Conservation (phyloP, 2,888 invertebrate species). For the Drosophila conformis region DNA sequence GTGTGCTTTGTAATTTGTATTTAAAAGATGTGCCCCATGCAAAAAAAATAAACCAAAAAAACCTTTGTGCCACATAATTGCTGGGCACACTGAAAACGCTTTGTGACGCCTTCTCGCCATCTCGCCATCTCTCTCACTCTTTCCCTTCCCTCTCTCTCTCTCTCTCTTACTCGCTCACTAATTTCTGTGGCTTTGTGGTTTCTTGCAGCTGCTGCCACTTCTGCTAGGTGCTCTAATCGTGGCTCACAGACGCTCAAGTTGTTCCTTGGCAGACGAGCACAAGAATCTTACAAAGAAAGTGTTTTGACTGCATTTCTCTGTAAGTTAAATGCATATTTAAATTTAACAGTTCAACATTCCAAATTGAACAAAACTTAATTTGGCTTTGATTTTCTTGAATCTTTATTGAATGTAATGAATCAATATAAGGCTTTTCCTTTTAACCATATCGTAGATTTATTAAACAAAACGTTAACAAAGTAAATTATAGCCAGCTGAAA, state of each 20-base stretch:
- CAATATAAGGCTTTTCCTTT: too few relatives aligned
- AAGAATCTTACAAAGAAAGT: constrained; percentile 6
- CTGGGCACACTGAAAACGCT: constrained; percentile 38
- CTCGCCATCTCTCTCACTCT: not conserved
- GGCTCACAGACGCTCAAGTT: constrained; percentile 45
- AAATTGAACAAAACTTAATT: not conserved
- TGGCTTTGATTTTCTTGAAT: not conserved
- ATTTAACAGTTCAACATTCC: not conserved
- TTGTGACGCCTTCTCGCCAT: constrained; percentile 18
- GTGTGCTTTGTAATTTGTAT: constrained; percentile 75
- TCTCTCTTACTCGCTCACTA: too few relatives aligned
- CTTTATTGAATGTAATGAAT: not conserved
- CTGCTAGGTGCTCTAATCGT: constrained; percentile 65
- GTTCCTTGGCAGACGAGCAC: not conserved
- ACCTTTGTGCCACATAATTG: constrained; percentile 72
- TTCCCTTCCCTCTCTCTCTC: not conserved
- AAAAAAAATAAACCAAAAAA: constrained; percentile 56
- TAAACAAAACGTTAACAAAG: not conserved
- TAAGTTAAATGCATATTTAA: not conserved
- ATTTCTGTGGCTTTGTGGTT: constrained; percentile 23
- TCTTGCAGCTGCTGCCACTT: constrained; percentile 36
- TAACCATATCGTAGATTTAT: not conserved
- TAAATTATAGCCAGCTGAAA: not conserved
- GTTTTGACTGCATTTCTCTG: constrained; percentile 1
- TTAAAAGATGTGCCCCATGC: constrained; percentile 65